Base-by-base conservation (phyloP, 2,113 vertebrate species). In the Guaruba guarouba region DNA sequence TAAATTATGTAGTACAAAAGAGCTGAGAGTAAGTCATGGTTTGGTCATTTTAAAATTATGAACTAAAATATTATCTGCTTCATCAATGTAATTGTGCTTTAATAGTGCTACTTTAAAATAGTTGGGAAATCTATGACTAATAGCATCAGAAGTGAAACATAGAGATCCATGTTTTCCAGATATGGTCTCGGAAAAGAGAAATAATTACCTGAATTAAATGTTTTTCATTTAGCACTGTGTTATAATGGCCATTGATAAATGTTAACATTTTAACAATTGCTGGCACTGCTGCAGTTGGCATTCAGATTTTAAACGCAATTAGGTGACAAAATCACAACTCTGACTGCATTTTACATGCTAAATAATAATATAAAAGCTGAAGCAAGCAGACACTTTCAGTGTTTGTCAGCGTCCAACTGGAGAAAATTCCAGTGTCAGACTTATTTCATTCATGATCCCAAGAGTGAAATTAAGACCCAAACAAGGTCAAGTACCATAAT, bases 91-190 rank as follows among this genome's bases (percentile, higher is more conserved):
- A 8, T 27, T 0, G 2, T 62, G 8, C 11, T 78, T 87, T 70
- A 81, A 6, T 43, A 57, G 23, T 48, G 16, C 31, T 84, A 1
- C 20, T 82, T 88, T 13, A 86, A 70, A 82, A 39, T 67, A 63
- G 20, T 8, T 57, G 17, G 29, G 61, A 73, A 73, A 43, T 80
- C 17, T 54, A 0, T 64, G 29, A 43, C 20, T 48, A n/a, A 23
- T 3, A 31, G 4, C 2, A 12, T 80, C 44, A 31, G n/a, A 75
- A 88, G 6, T 63, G 22, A 19, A 76, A 17, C 0, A 0, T 49
- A 18, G 22, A 82, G 62, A 63, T 80, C 28, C 17, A 51, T 14
- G 35, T 88, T 55, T 82, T 85, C 31, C 28, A 13, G 8, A 51
- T 27, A 48, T 14, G 14, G 6, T 64, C 39, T 74, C 25, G 14